Conservation (phyloP, 92 coral and sea anemone species). For the Heliopora coerulea region DNA sequence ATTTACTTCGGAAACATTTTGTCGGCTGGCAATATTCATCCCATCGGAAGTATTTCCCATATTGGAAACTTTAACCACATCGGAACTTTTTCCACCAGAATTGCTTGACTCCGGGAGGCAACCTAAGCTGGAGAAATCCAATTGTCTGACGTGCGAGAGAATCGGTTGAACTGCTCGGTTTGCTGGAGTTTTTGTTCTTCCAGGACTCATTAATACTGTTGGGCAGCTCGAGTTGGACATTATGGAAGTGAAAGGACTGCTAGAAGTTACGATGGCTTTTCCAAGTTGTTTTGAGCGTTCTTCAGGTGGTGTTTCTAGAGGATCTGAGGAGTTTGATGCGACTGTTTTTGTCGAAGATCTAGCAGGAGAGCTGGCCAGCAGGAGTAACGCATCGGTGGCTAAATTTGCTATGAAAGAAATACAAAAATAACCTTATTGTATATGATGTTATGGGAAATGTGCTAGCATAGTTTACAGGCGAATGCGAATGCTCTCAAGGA, state of each 20-base stretch:
- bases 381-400: conserved; percentile 73
- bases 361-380: conserved; percentile 68
- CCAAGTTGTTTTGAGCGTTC: neutral
- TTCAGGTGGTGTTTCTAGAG: conserved; percentile 4
- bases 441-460: no score
- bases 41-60: no score
- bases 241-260: neutral
- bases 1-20: no score
- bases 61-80: no score
- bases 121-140: conserved; percentile 33
- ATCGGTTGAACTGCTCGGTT: conserved; percentile 40
- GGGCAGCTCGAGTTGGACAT: neutral
- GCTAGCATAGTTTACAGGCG: no score
- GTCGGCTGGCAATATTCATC: no score
- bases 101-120: neutral
- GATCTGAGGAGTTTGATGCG: neutral
- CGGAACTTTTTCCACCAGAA: conserved; percentile 1
- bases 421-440: neutral
- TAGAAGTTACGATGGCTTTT: neutral
- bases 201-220: conserved; percentile 14
- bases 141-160: conserved; percentile 43
- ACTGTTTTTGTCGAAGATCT: neutral
- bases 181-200: neutral
- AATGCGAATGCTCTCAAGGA: no score
- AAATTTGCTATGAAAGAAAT: conserved; percentile 47